Base-by-base conservation (phyloP, 2,888 invertebrate species). In the Erpobdella octoculata region DNA sequence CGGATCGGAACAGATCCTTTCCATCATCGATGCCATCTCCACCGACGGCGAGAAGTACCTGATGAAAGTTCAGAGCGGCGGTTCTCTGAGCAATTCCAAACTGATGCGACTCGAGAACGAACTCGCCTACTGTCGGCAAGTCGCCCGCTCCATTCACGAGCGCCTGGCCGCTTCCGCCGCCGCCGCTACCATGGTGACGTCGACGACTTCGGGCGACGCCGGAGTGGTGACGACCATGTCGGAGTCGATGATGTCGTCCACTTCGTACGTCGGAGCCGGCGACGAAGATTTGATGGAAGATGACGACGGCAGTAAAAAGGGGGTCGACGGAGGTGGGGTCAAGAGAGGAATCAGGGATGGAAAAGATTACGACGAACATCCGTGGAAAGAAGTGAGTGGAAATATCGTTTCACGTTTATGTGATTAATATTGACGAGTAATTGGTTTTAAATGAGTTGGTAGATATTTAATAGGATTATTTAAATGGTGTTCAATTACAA, bases 1-100 rank as follows among this genome's bases (percentile, higher is more conserved):
- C 8, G 69, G 69, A 1, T 33, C 48, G 1, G 69, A 69, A 33
- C 69, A 69, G 35, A 58, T 69, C 53, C 37, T 69, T n/a, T 69
- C 69, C 31, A 53, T 69, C 28, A 69, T 69, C 21, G 69, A 69
- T n/a, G 35, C 35, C 25, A 48, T 69, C 28, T n/a, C 12, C 15
- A 2, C 31, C 21, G 69, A 69, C 25, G 53, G 33, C 3, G 53
- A 69, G 12, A 31, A 58, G 5, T 46, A 69, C 28, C 67, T 67
- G 31, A 33, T 31, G 46, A 37, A 25, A n/a, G 18, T 69, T 18
- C 5, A n/a, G 35, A 35, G 33, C 31, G n/a, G 31, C 2, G 33
- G 62, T 6, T 35, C 31, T 31, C 62, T 25, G 35, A 69, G 69
- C 31, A 36, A 68, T 35, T 28, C 62, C 62, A 62, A 31, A 35